Evolutionary conservation across 2,888 invertebrate species (phyloP).

Genomic region (Ferrisia virgata): DNA sequence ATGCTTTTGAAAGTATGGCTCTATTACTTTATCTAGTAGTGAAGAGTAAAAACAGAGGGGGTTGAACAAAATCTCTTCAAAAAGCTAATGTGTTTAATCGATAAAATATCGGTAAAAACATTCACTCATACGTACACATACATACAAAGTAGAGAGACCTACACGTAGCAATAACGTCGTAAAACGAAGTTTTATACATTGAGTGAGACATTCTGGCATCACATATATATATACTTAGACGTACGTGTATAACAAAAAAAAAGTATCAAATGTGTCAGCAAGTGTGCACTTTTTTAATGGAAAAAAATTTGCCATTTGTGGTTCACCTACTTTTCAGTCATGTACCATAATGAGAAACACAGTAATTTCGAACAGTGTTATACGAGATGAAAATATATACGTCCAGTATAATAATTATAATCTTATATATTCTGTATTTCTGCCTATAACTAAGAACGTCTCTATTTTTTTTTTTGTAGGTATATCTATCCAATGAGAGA

Average conservation of each 20-base stretch:
- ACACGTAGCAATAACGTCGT: not conserved
- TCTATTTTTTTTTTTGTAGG: not conserved
- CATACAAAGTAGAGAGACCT: too few species aligned
- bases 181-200: not conserved
- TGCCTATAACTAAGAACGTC: not conserved
- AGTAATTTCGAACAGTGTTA: not conserved
- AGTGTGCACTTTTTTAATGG: not conserved
- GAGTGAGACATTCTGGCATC: not conserved
- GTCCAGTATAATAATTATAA: not conserved
- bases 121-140: not conserved
- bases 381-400: not conserved
- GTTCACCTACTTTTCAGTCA: not conserved
- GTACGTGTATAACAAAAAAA: not conserved
- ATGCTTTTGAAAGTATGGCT: not conserved
- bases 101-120: not conserved
- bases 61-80: not conserved
- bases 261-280: not conserved
- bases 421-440: not conserved
- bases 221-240: not conserved
- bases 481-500: not conserved
- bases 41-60: not conserved
- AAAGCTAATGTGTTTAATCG: not conserved
- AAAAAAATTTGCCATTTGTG: not conserved
- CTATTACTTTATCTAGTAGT: not conserved
- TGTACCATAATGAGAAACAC: not conserved